These are phyloP conservation scores for Synergus itoensis DNA, from an alignment of 2,888 invertebrate species.

Conservation along the genomic window DNA sequence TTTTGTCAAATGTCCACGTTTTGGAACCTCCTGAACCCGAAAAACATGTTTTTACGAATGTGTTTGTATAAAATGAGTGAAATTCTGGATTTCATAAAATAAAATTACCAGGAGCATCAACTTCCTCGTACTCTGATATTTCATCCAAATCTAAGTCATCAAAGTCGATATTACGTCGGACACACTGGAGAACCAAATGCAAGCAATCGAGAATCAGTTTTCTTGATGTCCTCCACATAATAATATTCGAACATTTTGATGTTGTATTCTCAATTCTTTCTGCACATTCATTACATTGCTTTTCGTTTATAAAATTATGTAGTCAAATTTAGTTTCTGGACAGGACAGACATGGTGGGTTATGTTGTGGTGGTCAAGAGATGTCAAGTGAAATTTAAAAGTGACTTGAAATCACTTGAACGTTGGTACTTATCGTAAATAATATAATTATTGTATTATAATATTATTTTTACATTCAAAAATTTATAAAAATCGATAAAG, in stretches of 20 bases:
- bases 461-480: too few species aligned
- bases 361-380: not conserved
- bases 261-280: conserved; percentile 41
- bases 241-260: conserved; percentile 63
- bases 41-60: too few species aligned
- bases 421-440: not conserved
- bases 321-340: not conserved
- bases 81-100: not conserved
- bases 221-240: conserved; percentile 64
- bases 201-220: conserved; percentile 52
- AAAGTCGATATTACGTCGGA: conserved; percentile 46
- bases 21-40: too few species aligned
- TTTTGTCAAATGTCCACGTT: too few species aligned
- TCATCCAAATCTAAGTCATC: conserved; percentile 49
- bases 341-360: not conserved
- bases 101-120: conserved; percentile 34
- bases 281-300: conserved; percentile 13
- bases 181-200: conserved; percentile 52
- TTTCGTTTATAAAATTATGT: not conserved
- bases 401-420: not conserved
- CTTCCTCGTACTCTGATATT: conserved; percentile 47
- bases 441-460: not conserved
- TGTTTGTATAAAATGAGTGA: too few species aligned
- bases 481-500: too few species aligned
- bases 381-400: too few species aligned